phyloP scores from a whole-genome alignment of 1,140 invertebrate genomes.

The Drosophila willistoni region DNA sequence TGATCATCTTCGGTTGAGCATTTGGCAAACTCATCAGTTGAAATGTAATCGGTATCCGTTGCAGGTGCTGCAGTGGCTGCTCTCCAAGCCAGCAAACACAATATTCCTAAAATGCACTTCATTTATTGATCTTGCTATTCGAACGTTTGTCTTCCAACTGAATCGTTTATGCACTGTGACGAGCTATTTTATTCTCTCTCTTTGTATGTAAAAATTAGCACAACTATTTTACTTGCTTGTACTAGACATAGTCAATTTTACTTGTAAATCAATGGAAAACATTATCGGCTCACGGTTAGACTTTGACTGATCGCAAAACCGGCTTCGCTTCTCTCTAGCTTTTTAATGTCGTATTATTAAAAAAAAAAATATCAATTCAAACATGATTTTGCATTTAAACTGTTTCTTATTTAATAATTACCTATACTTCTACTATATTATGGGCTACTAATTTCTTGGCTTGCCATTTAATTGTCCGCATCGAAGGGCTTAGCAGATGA shows the following conservation, averaged over 20 bases:
- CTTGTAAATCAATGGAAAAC: slow-evolving; percentile 55
- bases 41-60: slow-evolving; percentile 28
- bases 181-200: slow-evolving; percentile 64
- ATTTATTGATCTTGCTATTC: slow-evolving; percentile 48
- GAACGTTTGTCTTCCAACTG: slow-evolving; percentile 56
- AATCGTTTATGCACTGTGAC: slow-evolving; percentile 19
- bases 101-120: slow-evolving; percentile 32
- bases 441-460: slow-evolving; percentile 16
- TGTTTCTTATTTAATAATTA: slow-evolving; percentile 50
- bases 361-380: slow-evolving; percentile 17
- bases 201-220: slow-evolving; percentile 35
- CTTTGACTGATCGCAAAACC: slow-evolving; percentile 70
- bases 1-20: slow-evolving; percentile 52
- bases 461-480: slow-evolving; percentile 31
- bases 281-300: slow-evolving; percentile 41
- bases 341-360: slow-evolving; percentile 73
- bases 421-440: slow-evolving; percentile 32
- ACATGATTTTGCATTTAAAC: slow-evolving; percentile 56
- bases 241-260: slow-evolving; percentile 44
- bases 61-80: slow-evolving; percentile 32
- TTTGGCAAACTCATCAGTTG: slow-evolving; percentile 48
- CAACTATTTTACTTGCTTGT: slow-evolving; percentile 36
- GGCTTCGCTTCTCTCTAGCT: slow-evolving; percentile 48
- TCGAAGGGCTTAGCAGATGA: slow-evolving; percentile 37
- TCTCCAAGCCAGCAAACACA: slow-evolving; percentile 45